Percentiles rank a stretch among this genome's conserved stretches.
phyloP scores from a whole-genome alignment of 2,113 vertebrate genomes.

The Hypomesus transpacificus region DNA sequence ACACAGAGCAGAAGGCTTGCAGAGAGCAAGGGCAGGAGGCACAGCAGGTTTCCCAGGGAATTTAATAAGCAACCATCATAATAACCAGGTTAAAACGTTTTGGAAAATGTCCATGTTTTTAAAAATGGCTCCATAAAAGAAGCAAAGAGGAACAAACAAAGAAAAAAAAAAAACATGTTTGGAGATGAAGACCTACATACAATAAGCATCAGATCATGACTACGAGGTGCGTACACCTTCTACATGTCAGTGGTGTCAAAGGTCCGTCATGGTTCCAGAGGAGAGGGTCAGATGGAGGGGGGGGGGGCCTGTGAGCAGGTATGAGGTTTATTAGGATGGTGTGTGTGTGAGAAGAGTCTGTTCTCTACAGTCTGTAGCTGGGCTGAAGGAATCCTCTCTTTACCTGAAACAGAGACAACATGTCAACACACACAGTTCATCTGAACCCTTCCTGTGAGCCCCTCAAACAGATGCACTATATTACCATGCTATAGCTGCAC shows the following conservation, averaged over 20 bases:
- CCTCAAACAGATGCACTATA: too few relatives aligned
- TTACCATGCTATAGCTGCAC: too few relatives aligned
- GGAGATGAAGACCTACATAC: conserved; percentile 67
- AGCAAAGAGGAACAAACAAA: conserved; percentile 79
- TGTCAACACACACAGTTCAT: neutral
- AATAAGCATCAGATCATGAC: conserved; percentile 63
- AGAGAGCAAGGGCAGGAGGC: conserved; percentile 55
- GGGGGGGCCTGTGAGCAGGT: conserved; percentile 13
- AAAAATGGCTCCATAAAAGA: conserved; percentile 79
- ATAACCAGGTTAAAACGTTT: conserved; percentile 69
- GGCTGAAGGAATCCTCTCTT: conserved; percentile 71
- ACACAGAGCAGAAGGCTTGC: conserved; percentile 12
- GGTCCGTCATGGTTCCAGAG: conserved; percentile 63
- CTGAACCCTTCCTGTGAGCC: neutral
- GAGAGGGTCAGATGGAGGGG: conserved; percentile 19
- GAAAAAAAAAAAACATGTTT: conserved; percentile 58
- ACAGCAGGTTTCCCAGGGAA: conserved; percentile 58
- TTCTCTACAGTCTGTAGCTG: conserved; percentile 50
- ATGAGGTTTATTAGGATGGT: conserved; percentile 82
- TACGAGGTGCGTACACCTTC: conserved; percentile 62
- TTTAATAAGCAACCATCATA: conserved; percentile 74
- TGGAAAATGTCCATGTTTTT: conserved; percentile 59
- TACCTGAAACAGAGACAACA: conserved; percentile 77
- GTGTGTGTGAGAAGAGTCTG: conserved; percentile 63
- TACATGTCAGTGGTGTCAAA: conserved; percentile 57